Evolutionary conservation across 2,113 vertebrate genomes (phyloP).

Genomic region (Irena cyanogastra): DNA sequence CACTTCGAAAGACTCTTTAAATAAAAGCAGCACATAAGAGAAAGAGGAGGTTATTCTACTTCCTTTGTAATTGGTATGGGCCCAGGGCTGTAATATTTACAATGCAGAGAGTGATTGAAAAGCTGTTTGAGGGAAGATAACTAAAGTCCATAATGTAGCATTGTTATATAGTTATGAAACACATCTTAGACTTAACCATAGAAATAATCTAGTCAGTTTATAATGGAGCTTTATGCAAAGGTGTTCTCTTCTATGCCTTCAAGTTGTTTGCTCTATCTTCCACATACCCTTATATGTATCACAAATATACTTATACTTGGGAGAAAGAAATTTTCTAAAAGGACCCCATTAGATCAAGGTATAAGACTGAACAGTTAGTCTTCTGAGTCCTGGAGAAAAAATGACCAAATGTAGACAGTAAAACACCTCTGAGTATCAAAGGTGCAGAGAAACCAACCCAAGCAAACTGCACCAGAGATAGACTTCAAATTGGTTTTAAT

Average conservation of each 20-base stretch:
- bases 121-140: slow-evolving; percentile 3
- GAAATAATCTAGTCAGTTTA: neutral
- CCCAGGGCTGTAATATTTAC: slow-evolving; percentile 6
- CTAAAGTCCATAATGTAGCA: neutral
- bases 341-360: neutral
- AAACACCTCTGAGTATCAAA: neutral
- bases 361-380: neutral
- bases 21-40: slow-evolving; percentile 26
- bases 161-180: slow-evolving; percentile 5
- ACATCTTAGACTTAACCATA: neutral
- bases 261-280: neutral
- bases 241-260: neutral
- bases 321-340: neutral
- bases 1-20: slow-evolving; percentile 45
- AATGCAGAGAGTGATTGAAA: slow-evolving; percentile 11
- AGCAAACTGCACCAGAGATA: neutral
- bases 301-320: neutral
- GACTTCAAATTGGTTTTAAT: neutral
- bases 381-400: neutral
- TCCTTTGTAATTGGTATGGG: slow-evolving; percentile 32
- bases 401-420: neutral
- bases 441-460: neutral
- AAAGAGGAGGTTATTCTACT: slow-evolving; percentile 24
- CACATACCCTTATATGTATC: neutral
- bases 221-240: neutral